Conservation (phyloP, 2,113 vertebrate genomes). For the Junco hyemalis region DNA sequence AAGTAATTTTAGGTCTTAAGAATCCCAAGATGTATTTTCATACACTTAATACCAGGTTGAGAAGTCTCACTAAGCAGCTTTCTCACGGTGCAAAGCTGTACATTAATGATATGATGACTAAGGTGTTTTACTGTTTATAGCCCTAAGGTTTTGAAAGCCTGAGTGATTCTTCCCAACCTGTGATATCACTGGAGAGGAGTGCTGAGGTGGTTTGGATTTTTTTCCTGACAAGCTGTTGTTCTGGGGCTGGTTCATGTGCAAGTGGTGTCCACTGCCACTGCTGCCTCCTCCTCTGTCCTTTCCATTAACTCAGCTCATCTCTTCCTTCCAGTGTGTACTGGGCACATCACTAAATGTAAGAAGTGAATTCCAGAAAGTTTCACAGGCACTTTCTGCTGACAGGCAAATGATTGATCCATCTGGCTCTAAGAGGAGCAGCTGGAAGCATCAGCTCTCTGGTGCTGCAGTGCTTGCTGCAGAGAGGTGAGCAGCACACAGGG, state of each 20-base stretch:
- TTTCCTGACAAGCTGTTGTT: neutral
- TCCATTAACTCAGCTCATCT: neutral
- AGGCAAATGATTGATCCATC: neutral
- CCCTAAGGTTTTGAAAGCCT: neutral
- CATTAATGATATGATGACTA: neutral
- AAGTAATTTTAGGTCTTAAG: slow-evolving; percentile 2
- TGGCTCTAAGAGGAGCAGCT: neutral
- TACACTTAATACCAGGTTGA: neutral
- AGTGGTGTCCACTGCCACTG: neutral
- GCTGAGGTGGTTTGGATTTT: neutral
- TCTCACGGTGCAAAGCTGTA: neutral
- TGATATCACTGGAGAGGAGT: neutral
- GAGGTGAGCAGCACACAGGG: neutral
- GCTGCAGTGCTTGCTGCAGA: neutral
- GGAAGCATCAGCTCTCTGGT: neutral
- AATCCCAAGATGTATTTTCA: neutral
- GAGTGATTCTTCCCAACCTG: neutral
- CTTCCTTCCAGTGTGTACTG: neutral
- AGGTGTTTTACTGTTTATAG: slow-evolving; percentile 9
- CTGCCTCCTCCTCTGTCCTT: neutral
- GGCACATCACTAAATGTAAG: neutral
- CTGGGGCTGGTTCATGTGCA: neutral
- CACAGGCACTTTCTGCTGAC: neutral
- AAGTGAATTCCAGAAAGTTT: neutral
- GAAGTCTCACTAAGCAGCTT: slow-evolving; percentile 18